Evolutionary conservation across 2,888 invertebrate genomes (phyloP).

Genomic region (Thyatira batis): DNA sequence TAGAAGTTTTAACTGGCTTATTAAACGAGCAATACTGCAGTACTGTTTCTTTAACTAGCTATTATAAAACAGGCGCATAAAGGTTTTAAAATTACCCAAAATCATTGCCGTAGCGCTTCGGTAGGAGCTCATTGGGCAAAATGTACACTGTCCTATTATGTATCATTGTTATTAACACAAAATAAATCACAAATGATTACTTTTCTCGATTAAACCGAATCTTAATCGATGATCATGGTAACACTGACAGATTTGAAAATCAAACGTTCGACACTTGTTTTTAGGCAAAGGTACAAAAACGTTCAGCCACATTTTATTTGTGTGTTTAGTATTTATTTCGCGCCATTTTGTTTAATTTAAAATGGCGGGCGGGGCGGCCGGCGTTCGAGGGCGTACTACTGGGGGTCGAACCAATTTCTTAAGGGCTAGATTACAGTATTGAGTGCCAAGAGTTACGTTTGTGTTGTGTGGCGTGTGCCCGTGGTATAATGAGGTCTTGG

Average conservation of each 20-base stretch:
- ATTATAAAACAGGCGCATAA: neutral
- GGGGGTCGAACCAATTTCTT: conserved; percentile 59
- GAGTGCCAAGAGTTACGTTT: conserved; percentile 64
- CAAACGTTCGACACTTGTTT: neutral
- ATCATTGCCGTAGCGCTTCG: conserved; percentile 70
- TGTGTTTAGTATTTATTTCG: conserved; percentile 41
- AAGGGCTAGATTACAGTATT: conserved; percentile 53
- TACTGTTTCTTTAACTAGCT: no score
- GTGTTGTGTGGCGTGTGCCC: conserved; percentile 40
- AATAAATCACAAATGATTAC: conserved; percentile 13
- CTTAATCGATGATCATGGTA: neutral
- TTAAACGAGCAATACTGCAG: no score
- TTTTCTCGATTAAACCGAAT: conserved; percentile 7
- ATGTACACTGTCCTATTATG: conserved; percentile 77
- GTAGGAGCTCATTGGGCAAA: conserved; percentile 74
- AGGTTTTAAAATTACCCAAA: conserved; percentile 56
- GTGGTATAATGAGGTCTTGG: conserved; percentile 45
- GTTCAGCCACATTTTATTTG: neutral
- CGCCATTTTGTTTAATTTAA: conserved; percentile 48
- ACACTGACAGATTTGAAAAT: neutral
- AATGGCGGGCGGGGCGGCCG: conserved; percentile 57
- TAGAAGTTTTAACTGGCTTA: neutral
- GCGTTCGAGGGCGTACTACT: conserved; percentile 61
- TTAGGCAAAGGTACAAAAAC: neutral
- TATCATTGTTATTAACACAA: conserved; percentile 53